Evolutionary conservation across 2,888 invertebrate genomes (phyloP).

Genomic region (Stomorhina lunata): DNA sequence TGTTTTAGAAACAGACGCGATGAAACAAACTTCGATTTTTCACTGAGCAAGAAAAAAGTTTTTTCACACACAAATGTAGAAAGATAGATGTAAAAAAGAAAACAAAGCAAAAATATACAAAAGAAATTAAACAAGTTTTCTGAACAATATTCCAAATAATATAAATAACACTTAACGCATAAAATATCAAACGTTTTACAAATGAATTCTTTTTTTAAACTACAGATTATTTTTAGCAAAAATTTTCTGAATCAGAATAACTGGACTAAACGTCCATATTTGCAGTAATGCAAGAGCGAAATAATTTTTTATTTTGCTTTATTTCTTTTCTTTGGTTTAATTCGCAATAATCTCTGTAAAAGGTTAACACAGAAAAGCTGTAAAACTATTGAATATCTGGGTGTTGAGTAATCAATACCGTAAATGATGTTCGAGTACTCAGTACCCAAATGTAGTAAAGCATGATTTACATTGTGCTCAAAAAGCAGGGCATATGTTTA

Average conservation of each 20-base stretch:
- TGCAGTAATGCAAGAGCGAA: constrained; percentile 44
- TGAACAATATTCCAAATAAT: neutral
- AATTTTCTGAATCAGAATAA: constrained; percentile 42
- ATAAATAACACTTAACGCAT: neutral
- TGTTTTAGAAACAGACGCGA: constrained; percentile 47
- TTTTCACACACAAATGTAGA: neutral
- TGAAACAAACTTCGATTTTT: constrained; percentile 66
- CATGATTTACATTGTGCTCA: too few relatives aligned
- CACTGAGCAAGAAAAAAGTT: constrained; percentile 37
- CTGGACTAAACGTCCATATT: constrained; percentile 63
- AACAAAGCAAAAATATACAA: constrained; percentile 26
- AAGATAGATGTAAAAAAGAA: neutral
- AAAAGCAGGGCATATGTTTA: too few relatives aligned
- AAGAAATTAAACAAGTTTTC: constrained; percentile 18
- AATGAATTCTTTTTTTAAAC: neutral
- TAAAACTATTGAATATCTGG: too few relatives aligned
- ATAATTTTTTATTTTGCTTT: constrained; percentile 29
- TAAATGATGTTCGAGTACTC: too few relatives aligned
- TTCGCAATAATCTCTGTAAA: neutral
- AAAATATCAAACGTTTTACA: neutral
- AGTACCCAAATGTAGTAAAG: too few relatives aligned
- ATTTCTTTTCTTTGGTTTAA: neutral
- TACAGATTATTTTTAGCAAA: constrained; percentile 26
- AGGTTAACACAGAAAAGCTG: constrained; percentile 11
- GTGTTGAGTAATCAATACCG: too few relatives aligned